A percentile compares a stretch with the other conserved stretches of the same genome.
Conservation (phyloP, 92 coral and sea anemone genomes). For the Metridium senile region DNA sequence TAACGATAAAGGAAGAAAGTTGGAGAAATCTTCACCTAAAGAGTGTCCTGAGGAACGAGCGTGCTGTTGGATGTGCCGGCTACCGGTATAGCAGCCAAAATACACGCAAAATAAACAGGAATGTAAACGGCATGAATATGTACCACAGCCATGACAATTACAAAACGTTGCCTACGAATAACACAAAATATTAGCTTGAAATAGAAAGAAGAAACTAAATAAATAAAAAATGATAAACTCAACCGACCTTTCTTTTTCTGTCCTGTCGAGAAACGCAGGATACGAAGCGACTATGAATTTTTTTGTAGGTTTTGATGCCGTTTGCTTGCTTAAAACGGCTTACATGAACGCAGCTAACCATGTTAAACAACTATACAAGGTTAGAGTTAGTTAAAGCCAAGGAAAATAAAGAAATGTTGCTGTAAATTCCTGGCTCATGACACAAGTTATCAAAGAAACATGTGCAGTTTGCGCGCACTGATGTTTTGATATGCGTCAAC, state of each 20-base stretch:
- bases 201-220: constrained; percentile 10
- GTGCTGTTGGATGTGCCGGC: constrained; percentile 95
- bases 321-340: constrained; percentile 82
- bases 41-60: constrained; percentile 87
- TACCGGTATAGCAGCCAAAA: constrained; percentile 96
- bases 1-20: background rate
- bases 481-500: constrained; percentile 41
- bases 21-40: constrained; percentile 66
- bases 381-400: constrained; percentile 17
- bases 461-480: constrained; percentile 74
- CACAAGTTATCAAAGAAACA: constrained; percentile 59
- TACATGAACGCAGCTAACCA: constrained; percentile 88
- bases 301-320: constrained; percentile 85
- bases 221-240: background rate
- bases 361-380: constrained; percentile 25
- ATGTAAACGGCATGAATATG: constrained; percentile 89
- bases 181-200: constrained; percentile 1
- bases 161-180: constrained; percentile 71
- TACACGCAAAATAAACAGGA: constrained; percentile 95
- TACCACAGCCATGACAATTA: constrained; percentile 94
- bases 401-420: constrained; percentile 3
- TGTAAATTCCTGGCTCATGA: constrained; percentile 37
- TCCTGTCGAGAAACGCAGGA: constrained; percentile 86
- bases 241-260: constrained; percentile 92
- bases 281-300: constrained; percentile 87